phyloP scores from a whole-genome alignment of 2,797 vertebrate genomes.

The Austrolebias charrua region DNA sequence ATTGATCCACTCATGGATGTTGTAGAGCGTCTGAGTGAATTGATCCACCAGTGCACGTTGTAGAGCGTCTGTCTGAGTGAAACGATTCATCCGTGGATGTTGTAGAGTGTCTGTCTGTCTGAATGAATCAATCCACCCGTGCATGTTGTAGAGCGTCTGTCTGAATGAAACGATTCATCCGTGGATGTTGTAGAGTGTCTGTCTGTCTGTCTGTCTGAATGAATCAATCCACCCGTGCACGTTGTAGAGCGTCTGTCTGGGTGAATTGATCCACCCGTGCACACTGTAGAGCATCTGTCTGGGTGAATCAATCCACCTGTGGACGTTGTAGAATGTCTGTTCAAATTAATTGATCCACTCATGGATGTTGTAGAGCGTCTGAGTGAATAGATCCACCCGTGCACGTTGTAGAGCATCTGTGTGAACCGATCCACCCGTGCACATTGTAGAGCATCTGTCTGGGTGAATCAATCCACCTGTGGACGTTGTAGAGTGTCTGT shows the following conservation, averaged over 20 bases:
- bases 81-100: neutral
- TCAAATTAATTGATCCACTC: too few species aligned
- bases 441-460: constrained; percentile 31
- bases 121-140: constrained; percentile 33
- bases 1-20: neutral
- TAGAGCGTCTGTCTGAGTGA: too few species aligned
- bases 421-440: too few species aligned
- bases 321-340: too few species aligned
- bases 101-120: constrained; percentile 35
- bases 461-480: constrained; percentile 33
- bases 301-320: constrained; percentile 33
- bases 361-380: constrained; percentile 24
- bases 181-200: constrained; percentile 29
- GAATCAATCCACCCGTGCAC: constrained; percentile 31
- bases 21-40: constrained; percentile 36
- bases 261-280: too few species aligned
- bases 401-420: too few species aligned
- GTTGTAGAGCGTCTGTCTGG: too few species aligned
- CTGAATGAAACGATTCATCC: constrained; percentile 36
- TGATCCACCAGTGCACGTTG: constrained; percentile 29
- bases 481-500: constrained; percentile 35
- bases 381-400: constrained; percentile 33
- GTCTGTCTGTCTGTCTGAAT: constrained; percentile 34
- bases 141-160: constrained; percentile 35
- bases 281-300: constrained; percentile 31